Evolutionary conservation across 2,113 vertebrate genomes (phyloP), one percentile per base, ranked within the genome.

Genomic region (Phrynosoma platyrhinos): DNA sequence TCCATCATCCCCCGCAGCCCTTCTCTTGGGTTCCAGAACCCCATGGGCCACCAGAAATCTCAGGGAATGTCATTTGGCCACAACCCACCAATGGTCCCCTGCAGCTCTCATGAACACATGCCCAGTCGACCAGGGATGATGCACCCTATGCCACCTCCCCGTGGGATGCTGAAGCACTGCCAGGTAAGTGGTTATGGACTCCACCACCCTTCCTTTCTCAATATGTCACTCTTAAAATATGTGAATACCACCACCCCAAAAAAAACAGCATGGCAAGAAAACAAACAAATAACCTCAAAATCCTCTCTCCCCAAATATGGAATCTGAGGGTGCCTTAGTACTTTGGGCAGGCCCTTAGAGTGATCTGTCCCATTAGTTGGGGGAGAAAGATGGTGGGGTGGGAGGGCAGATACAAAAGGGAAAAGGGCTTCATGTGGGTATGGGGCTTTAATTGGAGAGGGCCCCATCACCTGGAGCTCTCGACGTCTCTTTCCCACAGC

Each of bases 21-120:
- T 0, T 98, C 98, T 0, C 88, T 98, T 93, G 98, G 97, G 74
- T 98, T 98, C 94, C 97, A 98, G 93, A 96, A 96, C 64, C 97
- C 98, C 30, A 96, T 98, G 3, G 98, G 96, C 91, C 98, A 98
- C 93, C 98, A 98, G 87, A 97, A 98, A 92, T 94, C 95, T 80
- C 96, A 98, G 81, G 95, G 96, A 0, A 96, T 97, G 92, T 96
- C 97, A 88, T 98, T 98, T 9, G 96, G 97, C 91, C 95, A 94
- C 52, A 94, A 92, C 0, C 94, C 94, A 0, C 92, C 96, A 2
- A 6, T 89, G 1, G 83, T 94, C 18, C 47, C 97, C 0, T 97
- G 97, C 79, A 96, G 97, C 92, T 91, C 97, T 83, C 96, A 98
- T 2, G 97, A 98, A 53, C 95, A 90, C 94, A 16, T 96, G 92